Percentiles rank a stretch among this genome's conserved stretches.
These are phyloP conservation scores for Galaxea fascicularis DNA, from an alignment of 92 coral and sea anemone genomes.

Conservation along the genomic window DNA sequence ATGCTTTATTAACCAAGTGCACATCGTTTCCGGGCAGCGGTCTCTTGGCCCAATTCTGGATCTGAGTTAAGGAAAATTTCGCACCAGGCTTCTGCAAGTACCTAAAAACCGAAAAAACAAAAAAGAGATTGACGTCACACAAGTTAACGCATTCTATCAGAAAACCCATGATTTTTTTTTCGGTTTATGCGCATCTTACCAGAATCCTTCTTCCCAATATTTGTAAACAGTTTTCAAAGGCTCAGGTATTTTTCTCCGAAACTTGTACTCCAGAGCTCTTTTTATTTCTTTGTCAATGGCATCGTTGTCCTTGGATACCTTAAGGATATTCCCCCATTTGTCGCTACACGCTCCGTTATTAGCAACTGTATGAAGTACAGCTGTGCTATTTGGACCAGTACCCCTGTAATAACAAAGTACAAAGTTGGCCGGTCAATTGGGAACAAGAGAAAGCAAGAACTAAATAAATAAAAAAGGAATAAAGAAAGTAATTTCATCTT, in stretches of 20 bases:
- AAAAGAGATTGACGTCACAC: too few species aligned
- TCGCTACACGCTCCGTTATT: conserved; percentile 52
- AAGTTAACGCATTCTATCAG: too few species aligned
- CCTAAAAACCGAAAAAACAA: neutral
- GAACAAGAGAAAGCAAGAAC: neutral
- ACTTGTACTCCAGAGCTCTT: conserved; percentile 53
- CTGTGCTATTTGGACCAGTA: neutral
- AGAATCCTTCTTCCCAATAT: conserved; percentile 49
- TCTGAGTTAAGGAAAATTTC: neutral
- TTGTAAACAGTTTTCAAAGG: conserved; percentile 47
- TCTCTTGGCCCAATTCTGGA: conserved; percentile 29
- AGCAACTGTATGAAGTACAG: conserved; percentile 37
- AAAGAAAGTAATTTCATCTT: too few species aligned
- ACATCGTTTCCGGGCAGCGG: conserved; percentile 32
- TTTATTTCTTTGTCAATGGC: conserved; percentile 31
- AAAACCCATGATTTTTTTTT: too few species aligned
- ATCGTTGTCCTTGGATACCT: neutral
- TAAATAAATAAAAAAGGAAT: too few species aligned
- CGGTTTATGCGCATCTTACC: conserved; percentile 2
- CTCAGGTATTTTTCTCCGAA: conserved; percentile 24
- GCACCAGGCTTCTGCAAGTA: conserved; percentile 31
- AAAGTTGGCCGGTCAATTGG: neutral
- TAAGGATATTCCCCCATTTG: conserved; percentile 36
- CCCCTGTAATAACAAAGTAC: neutral
- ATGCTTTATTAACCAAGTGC: conserved; percentile 38